These are phyloP conservation scores for Peromyscus eremicus DNA, from an alignment of 2,797 vertebrate species.

Conservation along the genomic window DNA sequence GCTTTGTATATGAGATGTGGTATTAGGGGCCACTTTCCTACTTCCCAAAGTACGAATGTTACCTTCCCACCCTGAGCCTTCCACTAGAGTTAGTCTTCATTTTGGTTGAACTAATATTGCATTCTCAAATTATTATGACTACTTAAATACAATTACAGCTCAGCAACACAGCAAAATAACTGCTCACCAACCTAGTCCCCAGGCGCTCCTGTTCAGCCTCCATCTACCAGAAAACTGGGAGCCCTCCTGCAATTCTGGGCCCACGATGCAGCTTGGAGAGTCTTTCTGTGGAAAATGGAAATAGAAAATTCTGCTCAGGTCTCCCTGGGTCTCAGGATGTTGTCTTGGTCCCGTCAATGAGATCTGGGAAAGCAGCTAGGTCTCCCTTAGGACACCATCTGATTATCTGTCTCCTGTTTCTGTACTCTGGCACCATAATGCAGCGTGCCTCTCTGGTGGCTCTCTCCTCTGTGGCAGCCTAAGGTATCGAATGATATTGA, in stretches of 20 bases:
- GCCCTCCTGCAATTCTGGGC: not conserved
- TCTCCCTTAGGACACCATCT: not conserved
- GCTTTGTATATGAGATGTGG: not conserved
- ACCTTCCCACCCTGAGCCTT: not conserved
- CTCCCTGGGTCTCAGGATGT: not conserved
- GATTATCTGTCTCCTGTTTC: not conserved
- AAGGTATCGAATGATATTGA: not conserved
- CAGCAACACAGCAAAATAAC: not conserved
- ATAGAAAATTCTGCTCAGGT: not conserved
- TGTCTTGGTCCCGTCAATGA: not conserved
- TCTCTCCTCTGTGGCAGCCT: constrained; percentile 4
- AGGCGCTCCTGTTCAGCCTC: not conserved
- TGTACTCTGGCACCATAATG: rapidly evolving
- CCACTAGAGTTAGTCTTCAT: constrained; percentile 2
- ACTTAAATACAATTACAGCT: not conserved
- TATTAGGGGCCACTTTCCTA: not conserved
- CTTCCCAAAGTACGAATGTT: not conserved
- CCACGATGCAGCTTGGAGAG: not conserved
- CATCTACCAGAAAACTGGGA: not conserved
- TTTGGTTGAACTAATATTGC: constrained; percentile 28
- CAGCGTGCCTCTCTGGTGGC: not conserved
- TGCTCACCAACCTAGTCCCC: not conserved
- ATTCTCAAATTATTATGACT: not conserved
- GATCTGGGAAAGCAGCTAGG: not conserved
- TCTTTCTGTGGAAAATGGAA: constrained; percentile 1